Base-by-base conservation (phyloP, 1,140 invertebrate genomes). In the Drosophila sucinea region DNA sequence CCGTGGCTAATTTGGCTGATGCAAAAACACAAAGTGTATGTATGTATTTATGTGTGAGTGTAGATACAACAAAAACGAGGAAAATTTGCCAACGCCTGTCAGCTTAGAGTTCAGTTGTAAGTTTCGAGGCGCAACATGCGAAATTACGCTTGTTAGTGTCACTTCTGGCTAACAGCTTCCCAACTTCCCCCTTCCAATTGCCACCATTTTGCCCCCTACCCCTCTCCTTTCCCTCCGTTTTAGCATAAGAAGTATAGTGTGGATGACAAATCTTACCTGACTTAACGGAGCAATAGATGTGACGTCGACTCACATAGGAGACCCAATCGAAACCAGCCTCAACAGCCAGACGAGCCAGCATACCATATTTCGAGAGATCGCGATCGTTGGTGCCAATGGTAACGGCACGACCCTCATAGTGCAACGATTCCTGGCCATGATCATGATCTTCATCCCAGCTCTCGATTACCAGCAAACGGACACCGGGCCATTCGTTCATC, bases 271-370 rank as follows among this genome's bases (percentile, higher is more conserved):
- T 61, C 93, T 95, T 94, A 99, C 98, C 98, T 95, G 98, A 98
- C 93, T 98, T 98, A 57, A 99, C 98, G 33, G 98, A 99, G 92
- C 98, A 98, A 93, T 99, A 98, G 87, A 99, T 98, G 91, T 99
- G 97, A 11, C 96, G 95, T 70, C 97, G 94, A 86, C 96, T 97
- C 92, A 99, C 98, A 92, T 99, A 99, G 93, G 97, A 98, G 25
- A 99, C 98, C 98, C 98, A 99, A 94, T 99, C 98, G 94, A 99
- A 99, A 78, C 98, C 98, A 8, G 98, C 98, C 92, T 99, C 97
- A 27, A 98, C 97, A 0, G 98, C 98, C n/a, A 99, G 94, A 40
- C 98, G 93, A 0, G 98, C 98, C 70, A 99, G 93, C 97, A 99
- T 98, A 47, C 98, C 98, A 92, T 98, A 97, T 93, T 99, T 99